phyloP scores from a whole-genome alignment of 2,113 vertebrate species.

The Donacobius atricapilla region DNA sequence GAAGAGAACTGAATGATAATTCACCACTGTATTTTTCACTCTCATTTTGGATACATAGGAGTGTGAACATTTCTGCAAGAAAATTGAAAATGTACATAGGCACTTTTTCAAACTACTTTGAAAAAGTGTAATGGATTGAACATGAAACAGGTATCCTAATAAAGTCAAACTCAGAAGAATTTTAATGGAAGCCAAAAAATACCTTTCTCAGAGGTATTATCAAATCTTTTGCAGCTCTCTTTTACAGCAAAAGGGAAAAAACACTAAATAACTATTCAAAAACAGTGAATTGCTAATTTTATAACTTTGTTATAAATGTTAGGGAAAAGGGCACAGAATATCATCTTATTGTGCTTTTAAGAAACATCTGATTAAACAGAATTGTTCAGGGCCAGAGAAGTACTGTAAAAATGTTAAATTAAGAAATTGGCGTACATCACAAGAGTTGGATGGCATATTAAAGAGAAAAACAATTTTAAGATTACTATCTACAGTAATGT shows the following conservation, averaged over 20 bases:
- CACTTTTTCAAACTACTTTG: conserved; percentile 23
- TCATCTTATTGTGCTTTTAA: not conserved
- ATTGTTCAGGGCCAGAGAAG: not conserved
- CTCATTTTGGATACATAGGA: not conserved
- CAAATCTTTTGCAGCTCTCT: not conserved
- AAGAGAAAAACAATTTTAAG: not conserved
- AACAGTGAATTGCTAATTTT: not conserved
- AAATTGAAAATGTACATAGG: not conserved
- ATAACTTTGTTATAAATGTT: not conserved
- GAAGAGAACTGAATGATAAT: conserved; percentile 36
- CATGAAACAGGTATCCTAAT: conserved; percentile 9
- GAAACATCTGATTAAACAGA: not conserved
- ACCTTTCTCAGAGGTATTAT: conserved; percentile 22
- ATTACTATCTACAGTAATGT: not conserved
- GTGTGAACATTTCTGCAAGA: conserved; percentile 11
- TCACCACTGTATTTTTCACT: conserved; percentile 1
- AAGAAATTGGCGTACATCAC: not conserved
- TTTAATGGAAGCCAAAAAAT: conserved; percentile 35
- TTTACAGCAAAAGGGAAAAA: conserved; percentile 6
- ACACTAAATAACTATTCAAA: conserved; percentile 5
- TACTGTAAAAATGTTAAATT: not conserved
- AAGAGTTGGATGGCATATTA: not conserved
- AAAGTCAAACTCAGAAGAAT: not conserved
- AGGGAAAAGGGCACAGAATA: not conserved
- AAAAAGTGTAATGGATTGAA: conserved; percentile 20